Evolutionary conservation across 2,113 vertebrate genomes (phyloP).

Genomic region (Brachyistius frenatus): DNA sequence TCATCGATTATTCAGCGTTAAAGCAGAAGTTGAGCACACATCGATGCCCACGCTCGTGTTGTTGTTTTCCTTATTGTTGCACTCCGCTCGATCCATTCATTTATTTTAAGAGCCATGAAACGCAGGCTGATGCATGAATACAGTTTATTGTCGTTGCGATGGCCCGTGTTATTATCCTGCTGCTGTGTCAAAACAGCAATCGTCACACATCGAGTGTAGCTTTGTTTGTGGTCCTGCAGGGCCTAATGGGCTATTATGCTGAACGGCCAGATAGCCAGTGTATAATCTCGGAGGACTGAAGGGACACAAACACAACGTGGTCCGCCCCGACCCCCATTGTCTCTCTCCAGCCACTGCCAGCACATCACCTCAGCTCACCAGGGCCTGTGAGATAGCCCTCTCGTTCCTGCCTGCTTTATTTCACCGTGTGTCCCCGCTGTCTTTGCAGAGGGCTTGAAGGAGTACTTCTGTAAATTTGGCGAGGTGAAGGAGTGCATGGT

Average conservation of each 20-base stretch:
- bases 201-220: slow-evolving; percentile 47
- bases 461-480: slow-evolving; percentile 98
- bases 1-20: slow-evolving; percentile 38
- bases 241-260: slow-evolving; percentile 55
- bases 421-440: not conserved
- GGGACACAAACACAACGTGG: slow-evolving; percentile 76
- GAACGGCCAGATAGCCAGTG: slow-evolving; percentile 45
- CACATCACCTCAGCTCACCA: slow-evolving; percentile 24
- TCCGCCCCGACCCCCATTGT: slow-evolving; percentile 72
- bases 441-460: slow-evolving; percentile 93
- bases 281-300: slow-evolving; percentile 35
- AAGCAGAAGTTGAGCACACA: slow-evolving; percentile 42
- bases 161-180: slow-evolving; percentile 54
- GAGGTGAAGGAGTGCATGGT: slow-evolving; percentile 99
- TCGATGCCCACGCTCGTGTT: slow-evolving; percentile 28
- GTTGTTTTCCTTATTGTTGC: slow-evolving; percentile 56
- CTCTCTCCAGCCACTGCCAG: slow-evolving; percentile 35
- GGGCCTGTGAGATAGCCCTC: slow-evolving; percentile 29
- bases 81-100: slow-evolving; percentile 59
- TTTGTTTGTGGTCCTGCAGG: slow-evolving; percentile 57
- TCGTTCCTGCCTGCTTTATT: not conserved
- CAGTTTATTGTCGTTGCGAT: slow-evolving; percentile 54
- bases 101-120: slow-evolving; percentile 47
- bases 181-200: slow-evolving; percentile 53
- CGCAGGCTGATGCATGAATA: slow-evolving; percentile 34